Conservation (phyloP, 2,113 vertebrate genomes). For the Vulpes ferrilata region DNA sequence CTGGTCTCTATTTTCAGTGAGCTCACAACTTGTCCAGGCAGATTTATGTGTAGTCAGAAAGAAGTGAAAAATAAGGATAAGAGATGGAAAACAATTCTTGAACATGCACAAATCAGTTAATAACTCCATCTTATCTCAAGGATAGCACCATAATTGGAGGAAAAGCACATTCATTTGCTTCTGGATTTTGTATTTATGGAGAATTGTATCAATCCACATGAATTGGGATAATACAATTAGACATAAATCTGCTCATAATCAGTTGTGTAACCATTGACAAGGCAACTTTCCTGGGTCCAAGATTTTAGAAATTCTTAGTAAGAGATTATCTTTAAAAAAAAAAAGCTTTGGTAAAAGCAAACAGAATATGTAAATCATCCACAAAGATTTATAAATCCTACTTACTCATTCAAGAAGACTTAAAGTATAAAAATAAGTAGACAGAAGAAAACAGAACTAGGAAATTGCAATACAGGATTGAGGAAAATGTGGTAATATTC, state of each 20-base stretch:
- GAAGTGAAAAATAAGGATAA: neutral
- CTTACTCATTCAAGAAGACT: constrained; percentile 18
- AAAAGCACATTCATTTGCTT: neutral
- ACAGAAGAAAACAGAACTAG: neutral
- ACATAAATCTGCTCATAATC: constrained; percentile 15
- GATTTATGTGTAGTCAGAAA: neutral
- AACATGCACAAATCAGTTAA: neutral
- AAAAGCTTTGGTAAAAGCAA: constrained; percentile 47
- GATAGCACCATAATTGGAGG: neutral
- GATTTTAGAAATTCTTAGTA: constrained; percentile 26
- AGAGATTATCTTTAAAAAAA: neutral
- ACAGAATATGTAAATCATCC: constrained; percentile 41
- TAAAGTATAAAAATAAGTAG: constrained; percentile 25
- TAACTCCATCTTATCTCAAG: constrained; percentile 35
- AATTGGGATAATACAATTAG: neutral
- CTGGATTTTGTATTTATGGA: neutral
- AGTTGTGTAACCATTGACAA: neutral
- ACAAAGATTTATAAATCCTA: constrained; percentile 28
- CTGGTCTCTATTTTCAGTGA: neutral
- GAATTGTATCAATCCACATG: neutral
- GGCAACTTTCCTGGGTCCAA: neutral
- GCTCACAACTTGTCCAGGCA: neutral
- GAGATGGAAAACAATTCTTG: neutral
- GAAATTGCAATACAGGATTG: constrained; percentile 15
- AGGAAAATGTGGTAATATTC: neutral